Percentiles rank a stretch among this genome's conserved stretches.
These are phyloP conservation scores for Autographa gamma DNA, from an alignment of 2,888 invertebrate species.

Conservation along the genomic window DNA sequence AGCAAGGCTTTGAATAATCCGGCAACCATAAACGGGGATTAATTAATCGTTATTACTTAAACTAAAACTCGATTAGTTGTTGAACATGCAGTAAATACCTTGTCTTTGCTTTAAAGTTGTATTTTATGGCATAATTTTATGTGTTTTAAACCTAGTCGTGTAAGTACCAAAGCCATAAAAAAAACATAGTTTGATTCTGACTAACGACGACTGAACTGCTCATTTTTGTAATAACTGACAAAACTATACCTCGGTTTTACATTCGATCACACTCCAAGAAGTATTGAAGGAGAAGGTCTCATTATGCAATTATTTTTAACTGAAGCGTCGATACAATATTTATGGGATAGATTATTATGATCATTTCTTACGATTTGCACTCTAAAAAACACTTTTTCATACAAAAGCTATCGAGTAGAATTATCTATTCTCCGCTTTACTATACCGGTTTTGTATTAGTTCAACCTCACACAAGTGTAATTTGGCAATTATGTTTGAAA, in stretches of 20 bases:
- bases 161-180: background rate
- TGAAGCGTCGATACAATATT: too few species aligned
- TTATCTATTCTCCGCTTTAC: background rate
- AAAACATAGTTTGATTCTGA: too few species aligned
- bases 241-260: too few species aligned
- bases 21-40: background rate
- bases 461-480: background rate
- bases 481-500: slow-evolving; percentile 10
- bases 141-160: background rate
- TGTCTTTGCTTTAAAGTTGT: background rate
- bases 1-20: background rate
- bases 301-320: too few species aligned
- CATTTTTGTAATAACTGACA: too few species aligned
- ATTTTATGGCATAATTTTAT: too few species aligned
- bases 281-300: too few species aligned
- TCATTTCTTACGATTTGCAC: too few species aligned
- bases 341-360: too few species aligned
- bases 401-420: background rate
- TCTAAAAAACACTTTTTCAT: too few species aligned
- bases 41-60: background rate
- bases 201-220: too few species aligned
- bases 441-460: background rate
- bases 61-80: background rate
- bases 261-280: too few species aligned
- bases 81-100: background rate